Conservation (phyloP, 2,113 vertebrate species). For the Sminthopsis crassicaudata region DNA sequence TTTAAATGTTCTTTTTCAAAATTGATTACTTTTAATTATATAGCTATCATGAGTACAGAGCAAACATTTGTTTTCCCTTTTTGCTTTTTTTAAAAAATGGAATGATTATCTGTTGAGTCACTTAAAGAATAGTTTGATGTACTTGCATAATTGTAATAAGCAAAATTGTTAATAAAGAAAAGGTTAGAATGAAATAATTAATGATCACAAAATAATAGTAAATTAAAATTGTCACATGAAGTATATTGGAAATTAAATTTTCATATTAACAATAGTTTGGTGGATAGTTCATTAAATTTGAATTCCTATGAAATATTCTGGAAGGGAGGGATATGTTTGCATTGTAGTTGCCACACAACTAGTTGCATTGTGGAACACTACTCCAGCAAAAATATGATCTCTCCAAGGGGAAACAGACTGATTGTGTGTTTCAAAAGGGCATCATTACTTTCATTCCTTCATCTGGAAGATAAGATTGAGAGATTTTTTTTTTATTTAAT, state of each 20-base stretch:
- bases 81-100: neutral
- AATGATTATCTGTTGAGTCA: slow-evolving; percentile 28
- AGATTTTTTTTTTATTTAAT: slow-evolving; percentile 45
- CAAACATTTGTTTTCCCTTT: slow-evolving; percentile 42
- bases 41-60: slow-evolving; percentile 27
- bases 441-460: neutral
- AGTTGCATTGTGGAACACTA: neutral
- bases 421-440: neutral
- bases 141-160: neutral
- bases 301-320: neutral
- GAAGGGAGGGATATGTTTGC: neutral
- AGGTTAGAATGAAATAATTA: neutral
- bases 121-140: slow-evolving; percentile 35
- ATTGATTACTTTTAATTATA: slow-evolving; percentile 58
- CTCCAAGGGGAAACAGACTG: neutral
- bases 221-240: neutral
- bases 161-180: neutral
- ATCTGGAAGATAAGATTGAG: neutral
- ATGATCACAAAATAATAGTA: neutral
- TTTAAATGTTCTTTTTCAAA: slow-evolving; percentile 65
- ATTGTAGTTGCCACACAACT: neutral
- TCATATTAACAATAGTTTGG: neutral
- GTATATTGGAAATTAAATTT: neutral
- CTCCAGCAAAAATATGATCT: neutral
- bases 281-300: neutral